Conservation (phyloP, 2,888 invertebrate species). For the Tetranychus piercei region DNA sequence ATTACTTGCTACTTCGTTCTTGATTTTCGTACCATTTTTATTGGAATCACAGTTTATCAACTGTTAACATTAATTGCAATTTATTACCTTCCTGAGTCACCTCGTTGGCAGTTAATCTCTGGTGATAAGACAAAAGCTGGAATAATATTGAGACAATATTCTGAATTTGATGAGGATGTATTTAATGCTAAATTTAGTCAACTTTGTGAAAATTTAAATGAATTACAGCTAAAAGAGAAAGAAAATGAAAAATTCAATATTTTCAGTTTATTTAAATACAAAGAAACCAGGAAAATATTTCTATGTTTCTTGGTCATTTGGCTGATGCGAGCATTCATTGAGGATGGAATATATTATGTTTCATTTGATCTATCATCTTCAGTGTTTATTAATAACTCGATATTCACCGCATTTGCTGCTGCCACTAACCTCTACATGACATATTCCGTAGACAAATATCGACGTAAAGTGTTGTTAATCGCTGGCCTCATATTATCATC, state of each 20-base stretch:
- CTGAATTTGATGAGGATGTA: not conserved
- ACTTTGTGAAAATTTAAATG: not conserved
- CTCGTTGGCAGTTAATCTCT: constrained; percentile 4
- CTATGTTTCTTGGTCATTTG: not conserved
- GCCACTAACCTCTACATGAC: not conserved
- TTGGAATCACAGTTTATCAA: constrained; percentile 1
- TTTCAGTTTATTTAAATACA: not conserved
- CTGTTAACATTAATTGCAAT: not conserved
- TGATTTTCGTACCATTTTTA: not conserved
- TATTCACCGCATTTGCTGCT: not conserved
- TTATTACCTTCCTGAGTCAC: not conserved
- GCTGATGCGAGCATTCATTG: not conserved
- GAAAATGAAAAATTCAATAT: not conserved
- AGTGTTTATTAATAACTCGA: not conserved
- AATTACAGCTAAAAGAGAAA: not conserved
- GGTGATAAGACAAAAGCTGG: not conserved
- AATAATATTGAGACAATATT: not conserved
- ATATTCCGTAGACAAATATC: not conserved
- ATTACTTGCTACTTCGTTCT: not conserved
- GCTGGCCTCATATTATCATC: not conserved
- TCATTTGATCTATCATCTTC: not conserved
- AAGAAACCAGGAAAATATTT: not conserved
- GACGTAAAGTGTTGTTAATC: not conserved
- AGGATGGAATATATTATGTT: not conserved
- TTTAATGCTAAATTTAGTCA: not conserved